phyloP scores from a whole-genome alignment of 2,888 invertebrate species.

The Molorchus minor region DNA sequence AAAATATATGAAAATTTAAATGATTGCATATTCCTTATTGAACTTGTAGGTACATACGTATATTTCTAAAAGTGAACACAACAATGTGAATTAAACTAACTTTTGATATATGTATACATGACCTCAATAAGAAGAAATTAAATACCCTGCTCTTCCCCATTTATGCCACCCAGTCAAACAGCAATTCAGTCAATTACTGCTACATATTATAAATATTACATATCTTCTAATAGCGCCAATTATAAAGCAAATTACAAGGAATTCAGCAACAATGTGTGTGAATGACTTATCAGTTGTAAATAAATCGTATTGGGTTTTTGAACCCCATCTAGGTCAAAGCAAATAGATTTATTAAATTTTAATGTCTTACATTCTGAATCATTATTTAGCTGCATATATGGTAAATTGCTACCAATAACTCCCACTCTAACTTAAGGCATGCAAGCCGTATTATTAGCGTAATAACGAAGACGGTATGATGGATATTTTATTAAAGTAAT shows the following conservation, averaged over 20 bases:
- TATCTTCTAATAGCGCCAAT: constrained; percentile 1
- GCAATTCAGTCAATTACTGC: constrained; percentile 2
- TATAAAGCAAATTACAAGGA: neutral
- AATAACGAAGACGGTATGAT: neutral
- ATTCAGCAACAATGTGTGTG: neutral
- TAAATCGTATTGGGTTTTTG: constrained; percentile 12
- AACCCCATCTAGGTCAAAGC: constrained; percentile 9
- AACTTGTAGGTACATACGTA: neutral
- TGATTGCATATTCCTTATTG: neutral
- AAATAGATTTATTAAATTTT: constrained; percentile 15
- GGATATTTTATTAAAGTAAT: neutral
- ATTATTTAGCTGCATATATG: constrained; percentile 3
- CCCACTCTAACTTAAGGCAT: neutral
- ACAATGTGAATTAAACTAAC: no score
- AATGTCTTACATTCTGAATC: neutral
- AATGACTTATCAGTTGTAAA: neutral
- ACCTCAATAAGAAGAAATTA: no score
- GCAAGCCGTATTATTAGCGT: neutral
- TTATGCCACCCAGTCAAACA: neutral
- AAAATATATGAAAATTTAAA: neutral
- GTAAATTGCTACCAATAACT: constrained; percentile 3
- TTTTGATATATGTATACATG: no score
- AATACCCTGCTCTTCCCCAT: neutral
- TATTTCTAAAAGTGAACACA: neutral
- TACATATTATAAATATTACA: constrained; percentile 7